Evolutionary conservation across 1,140 invertebrate species (phyloP).

Genomic region (Diachasma alloeum): DNA sequence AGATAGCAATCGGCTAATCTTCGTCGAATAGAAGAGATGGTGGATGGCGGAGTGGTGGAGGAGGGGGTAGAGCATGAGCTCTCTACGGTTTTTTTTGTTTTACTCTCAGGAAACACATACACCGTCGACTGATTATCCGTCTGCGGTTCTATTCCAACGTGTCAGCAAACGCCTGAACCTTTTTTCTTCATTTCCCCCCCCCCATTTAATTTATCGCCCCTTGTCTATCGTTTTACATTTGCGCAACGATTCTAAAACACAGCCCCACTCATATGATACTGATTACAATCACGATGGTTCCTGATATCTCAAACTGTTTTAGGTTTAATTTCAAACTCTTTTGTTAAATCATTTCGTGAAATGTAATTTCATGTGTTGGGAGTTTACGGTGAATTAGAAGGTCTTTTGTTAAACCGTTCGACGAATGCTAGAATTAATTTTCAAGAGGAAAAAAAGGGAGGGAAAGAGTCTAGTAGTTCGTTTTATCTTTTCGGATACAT

Average conservation of each 20-base stretch:
- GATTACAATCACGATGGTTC: neutral
- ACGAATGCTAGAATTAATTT: constrained; percentile 3
- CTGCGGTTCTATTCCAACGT: constrained; percentile 2
- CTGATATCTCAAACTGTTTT: neutral
- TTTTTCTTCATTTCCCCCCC: neutral
- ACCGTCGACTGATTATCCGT: constrained; percentile 37
- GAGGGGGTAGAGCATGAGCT: neutral
- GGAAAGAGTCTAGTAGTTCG: neutral
- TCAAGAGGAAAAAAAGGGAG: neutral
- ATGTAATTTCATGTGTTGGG: neutral
- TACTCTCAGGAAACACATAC: constrained; percentile 19
- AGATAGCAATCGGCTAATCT: constrained; percentile 50
- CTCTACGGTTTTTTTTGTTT: constrained; percentile 27
- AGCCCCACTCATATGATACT: neutral
- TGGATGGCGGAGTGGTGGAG: neutral
- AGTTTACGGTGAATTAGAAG: neutral
- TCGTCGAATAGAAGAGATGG: constrained; percentile 2
- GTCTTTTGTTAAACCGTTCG: neutral
- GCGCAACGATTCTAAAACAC: constrained; percentile 1
- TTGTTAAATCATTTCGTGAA: neutral
- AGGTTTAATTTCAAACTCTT: neutral
- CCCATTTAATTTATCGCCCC: constrained; percentile 6
- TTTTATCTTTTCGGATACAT: neutral
- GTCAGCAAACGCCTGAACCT: neutral
- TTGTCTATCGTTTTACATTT: constrained; percentile 15